Conservation (phyloP, 2,113 vertebrate species). For the Tonatia bakeri region DNA sequence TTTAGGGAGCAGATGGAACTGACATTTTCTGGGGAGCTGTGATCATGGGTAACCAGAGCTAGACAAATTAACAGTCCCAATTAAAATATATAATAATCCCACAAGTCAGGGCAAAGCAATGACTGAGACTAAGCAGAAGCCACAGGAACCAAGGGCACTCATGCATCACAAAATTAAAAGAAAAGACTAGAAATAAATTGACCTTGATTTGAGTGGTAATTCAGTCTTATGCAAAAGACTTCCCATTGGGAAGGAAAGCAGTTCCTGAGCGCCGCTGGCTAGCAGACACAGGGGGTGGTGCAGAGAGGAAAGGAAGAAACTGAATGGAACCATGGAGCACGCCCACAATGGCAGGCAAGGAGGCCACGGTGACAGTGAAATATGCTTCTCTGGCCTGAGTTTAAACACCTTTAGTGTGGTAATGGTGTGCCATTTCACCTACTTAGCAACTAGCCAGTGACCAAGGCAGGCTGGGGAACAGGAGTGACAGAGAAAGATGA, state of each 20-base stretch:
- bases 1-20: neutral
- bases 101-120: neutral
- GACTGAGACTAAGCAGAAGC: neutral
- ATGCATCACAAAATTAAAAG: neutral
- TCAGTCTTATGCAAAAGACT: neutral
- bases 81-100: neutral
- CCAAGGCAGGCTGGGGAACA: neutral
- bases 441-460: neutral
- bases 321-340: neutral
- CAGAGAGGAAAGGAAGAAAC: neutral
- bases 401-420: neutral
- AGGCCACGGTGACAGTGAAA: neutral
- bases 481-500: neutral
- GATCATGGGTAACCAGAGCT: neutral
- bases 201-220: neutral
- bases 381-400: neutral
- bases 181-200: neutral
- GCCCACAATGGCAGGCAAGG: neutral
- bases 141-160: neutral
- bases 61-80: neutral
- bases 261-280: neutral
- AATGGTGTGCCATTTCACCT: neutral
- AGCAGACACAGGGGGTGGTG: neutral
- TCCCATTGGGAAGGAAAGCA: neutral
- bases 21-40: neutral